Base-by-base conservation (phyloP, 1,140 invertebrate genomes). In the Globodera rostochiensis region DNA sequence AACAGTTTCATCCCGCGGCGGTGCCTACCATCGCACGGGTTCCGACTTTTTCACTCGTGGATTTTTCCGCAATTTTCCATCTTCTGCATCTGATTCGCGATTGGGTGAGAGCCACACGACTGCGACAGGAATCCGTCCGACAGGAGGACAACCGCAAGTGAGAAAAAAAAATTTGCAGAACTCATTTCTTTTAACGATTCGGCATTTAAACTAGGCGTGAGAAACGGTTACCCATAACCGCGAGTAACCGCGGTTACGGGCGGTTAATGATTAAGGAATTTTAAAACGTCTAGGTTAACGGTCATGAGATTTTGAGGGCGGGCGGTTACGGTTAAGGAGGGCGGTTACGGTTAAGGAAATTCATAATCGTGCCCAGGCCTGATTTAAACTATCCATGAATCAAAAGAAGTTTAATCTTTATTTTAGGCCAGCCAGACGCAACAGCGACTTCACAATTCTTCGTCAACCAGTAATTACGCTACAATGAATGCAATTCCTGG, bases 41-140 rank as follows among this genome's bases (percentile, higher is more conserved):
- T 78, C 77, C 45, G 77, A 78, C 47, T 78, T 78, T 70, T 78
- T 78, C n/a, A 9, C 77, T 36, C 77, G 77, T 8, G 77, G 64
- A 69, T 78, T 70, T 25, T 66, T 70, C 21, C 66, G 64, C 47
- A 70, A 70, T 69, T 78, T 78, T 5, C 77, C 77, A 21, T 45
- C 77, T 6, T 78, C 77, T 70, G 77, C 77, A 47, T 78, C 77
- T 9, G 77, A 78, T 15, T 69, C 77, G 49, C 53, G 77, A 8
- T 69, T 78, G 13, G 66, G 60, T n/a, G 47, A 66, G 1, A 66
- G 15, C 13, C 49, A 66, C 47, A 50, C 60, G 21, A 11, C 53
- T 21, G 13, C 64, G 69, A 76, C 46, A n/a, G 64, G 25, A 36
- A 36, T 36, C 36, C 70, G 36, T 70, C 3, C 25, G 47, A 21